Base-by-base conservation (phyloP, 1,140 invertebrate genomes). In the Hyles euphorbiae region DNA sequence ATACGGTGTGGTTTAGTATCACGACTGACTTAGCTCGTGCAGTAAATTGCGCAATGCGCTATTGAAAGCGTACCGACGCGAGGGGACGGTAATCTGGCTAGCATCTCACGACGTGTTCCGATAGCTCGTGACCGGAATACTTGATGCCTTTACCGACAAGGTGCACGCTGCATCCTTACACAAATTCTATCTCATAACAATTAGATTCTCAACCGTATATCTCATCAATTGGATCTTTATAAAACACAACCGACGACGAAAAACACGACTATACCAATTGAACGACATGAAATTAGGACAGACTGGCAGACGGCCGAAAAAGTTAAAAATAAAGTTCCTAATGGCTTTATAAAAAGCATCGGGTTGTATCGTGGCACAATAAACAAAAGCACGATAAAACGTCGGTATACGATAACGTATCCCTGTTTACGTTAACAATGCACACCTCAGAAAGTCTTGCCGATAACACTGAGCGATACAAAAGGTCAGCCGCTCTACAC, bases 1-100 rank as follows among this genome's bases (percentile, higher is more conserved):
- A 70, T 74, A 72, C 70, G 60, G 66, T 70, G 70, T 74, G 67
- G 63, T 62, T 60, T 65, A 70, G 66, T 67, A 77, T 78, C 78
- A 82, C 75, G 75, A 79, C 53, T 51, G 52, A 51, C 60, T 61
- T 53, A 58, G 53, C 63, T 73, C 75, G 70, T 78, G 71, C 70
- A 77, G 70, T 70, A 73, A 79, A 80, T 85, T 85, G 80, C 74
- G 78, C 80, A 85, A 85, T 76, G 68, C 65, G 67, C 58, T 78
- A 76, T 78, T 74, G 66, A 78, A 74, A 75, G 72, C 65, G 60
- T 66, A 66, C 62, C 61, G 62, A 57, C 61, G 63, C 60, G 65
- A 63, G 60, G 65, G 67, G 54, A 56, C 53, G 57, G 64, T 61
- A 69, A 78, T 76, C 75, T 79, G 46, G 62, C 70, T 73, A 68